Percentiles rank a stretch among this genome's conserved stretches.
Evolutionary conservation across 2,797 vertebrate species (phyloP).

Genomic region (Poeciliopsis infans): DNA sequence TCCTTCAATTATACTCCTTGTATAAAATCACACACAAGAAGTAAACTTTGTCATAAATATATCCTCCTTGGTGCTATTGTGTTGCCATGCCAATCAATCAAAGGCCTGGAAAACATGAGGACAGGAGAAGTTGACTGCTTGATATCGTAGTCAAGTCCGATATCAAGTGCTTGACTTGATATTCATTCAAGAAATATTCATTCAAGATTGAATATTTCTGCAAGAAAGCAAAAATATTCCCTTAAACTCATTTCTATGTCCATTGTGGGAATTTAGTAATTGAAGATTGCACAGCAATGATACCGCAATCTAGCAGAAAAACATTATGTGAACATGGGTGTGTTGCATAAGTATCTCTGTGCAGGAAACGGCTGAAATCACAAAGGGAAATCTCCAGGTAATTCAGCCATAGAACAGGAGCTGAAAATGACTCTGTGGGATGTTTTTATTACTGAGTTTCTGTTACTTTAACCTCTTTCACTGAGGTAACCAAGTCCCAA

Average conservation of each 20-base stretch:
- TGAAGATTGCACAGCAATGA: not conserved
- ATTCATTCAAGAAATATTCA: too few species aligned
- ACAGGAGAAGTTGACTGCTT: not conserved
- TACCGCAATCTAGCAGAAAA: not conserved
- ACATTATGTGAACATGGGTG: slow-evolving; percentile 20
- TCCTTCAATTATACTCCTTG: not conserved
- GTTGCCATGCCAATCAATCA: not conserved
- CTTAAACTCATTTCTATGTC: not conserved
- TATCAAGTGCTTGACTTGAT: too few species aligned
- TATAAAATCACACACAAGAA: not conserved
- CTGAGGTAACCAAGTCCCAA: slow-evolving; percentile 38
- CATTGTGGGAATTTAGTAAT: not conserved
- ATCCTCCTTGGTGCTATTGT: not conserved
- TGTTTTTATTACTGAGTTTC: slow-evolving; percentile 64
- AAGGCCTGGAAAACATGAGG: not conserved
- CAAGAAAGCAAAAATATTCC: not conserved
- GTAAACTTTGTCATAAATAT: not conserved
- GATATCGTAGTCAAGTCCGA: too few species aligned
- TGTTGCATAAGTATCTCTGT: slow-evolving; percentile 14
- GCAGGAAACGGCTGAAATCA: slow-evolving; percentile 61
- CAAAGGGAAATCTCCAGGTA: slow-evolving; percentile 58
- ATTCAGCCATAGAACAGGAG: slow-evolving; percentile 63
- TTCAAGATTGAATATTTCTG: too few species aligned
- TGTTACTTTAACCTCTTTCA: slow-evolving; percentile 62
- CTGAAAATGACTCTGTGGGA: slow-evolving; percentile 67